phyloP scores from a whole-genome alignment of 2,113 vertebrate species.

The Rhineura floridana region DNA sequence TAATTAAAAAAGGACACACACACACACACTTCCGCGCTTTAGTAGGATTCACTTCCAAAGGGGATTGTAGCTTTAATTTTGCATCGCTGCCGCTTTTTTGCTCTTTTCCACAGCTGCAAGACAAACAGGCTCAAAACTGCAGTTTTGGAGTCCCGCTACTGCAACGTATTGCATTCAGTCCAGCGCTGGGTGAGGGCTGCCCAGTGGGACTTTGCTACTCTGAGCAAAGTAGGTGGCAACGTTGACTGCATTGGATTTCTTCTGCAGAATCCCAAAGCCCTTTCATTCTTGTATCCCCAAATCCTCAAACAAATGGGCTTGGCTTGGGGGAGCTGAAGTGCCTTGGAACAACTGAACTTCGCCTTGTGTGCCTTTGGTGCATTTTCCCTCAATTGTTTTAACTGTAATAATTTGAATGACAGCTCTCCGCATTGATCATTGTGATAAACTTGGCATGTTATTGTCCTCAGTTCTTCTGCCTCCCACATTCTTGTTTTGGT shows the following conservation, averaged over 20 bases:
- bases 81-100: background rate
- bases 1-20: no score
- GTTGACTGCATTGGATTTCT: background rate
- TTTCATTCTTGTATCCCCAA: background rate
- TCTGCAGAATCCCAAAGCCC: background rate
- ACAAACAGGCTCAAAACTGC: background rate
- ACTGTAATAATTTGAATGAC: slow-evolving; percentile 19
- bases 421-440: background rate
- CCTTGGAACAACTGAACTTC: background rate
- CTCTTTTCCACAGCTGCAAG: no score
- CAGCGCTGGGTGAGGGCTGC: background rate
- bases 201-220: no score
- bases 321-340: background rate
- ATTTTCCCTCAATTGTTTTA: slow-evolving; percentile 2
- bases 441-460: background rate
- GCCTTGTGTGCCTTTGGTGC: background rate
- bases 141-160: background rate
- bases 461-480: background rate
- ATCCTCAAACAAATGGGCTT: no score
- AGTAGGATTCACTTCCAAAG: background rate
- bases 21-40: no score
- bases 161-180: no score
- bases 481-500: background rate
- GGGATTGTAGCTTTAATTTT: background rate
- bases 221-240: background rate